phyloP scores from a whole-genome alignment of 1,140 invertebrate genomes.

The Pseudomyrmex cubaensis region DNA sequence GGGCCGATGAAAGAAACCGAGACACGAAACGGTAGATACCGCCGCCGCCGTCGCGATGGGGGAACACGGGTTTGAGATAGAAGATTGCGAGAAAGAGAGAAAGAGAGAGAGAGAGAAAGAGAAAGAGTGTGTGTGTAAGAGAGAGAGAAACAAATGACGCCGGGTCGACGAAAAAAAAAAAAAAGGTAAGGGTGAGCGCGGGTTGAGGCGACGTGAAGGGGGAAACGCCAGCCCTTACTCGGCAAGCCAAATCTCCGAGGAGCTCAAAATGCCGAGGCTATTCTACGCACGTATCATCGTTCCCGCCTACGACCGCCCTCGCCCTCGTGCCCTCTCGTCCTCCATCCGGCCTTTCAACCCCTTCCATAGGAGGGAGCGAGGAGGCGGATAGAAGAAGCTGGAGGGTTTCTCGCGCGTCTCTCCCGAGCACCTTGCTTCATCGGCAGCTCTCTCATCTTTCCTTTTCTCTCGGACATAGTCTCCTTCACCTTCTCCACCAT shows the following conservation, averaged over 20 bases:
- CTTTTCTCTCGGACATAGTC: not conserved
- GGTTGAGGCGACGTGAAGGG: not conserved
- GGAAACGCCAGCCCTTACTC: slow-evolving; percentile 55
- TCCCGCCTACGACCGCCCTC: slow-evolving; percentile 69
- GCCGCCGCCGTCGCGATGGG: slow-evolving; percentile 35
- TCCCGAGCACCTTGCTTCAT: not conserved
- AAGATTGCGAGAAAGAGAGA: slow-evolving; percentile 5
- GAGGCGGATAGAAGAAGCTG: not conserved
- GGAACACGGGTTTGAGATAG: slow-evolving; percentile 10
- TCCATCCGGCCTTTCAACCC: slow-evolving; percentile 56
- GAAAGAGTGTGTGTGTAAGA: too few species aligned
- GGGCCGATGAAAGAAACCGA: slow-evolving; percentile 46
- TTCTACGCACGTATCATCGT: slow-evolving; percentile 80
- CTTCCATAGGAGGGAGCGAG: slow-evolving; percentile 23
- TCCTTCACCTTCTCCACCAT: slow-evolving; percentile 48
- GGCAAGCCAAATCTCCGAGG: slow-evolving; percentile 79
- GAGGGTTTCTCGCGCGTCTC: slow-evolving; percentile 5
- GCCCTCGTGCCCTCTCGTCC: slow-evolving; percentile 58
- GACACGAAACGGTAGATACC: slow-evolving; percentile 43
- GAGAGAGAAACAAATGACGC: slow-evolving; percentile 29
- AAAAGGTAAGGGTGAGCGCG: not conserved
- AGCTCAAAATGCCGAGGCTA: slow-evolving; percentile 76
- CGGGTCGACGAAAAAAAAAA: slow-evolving; percentile 19
- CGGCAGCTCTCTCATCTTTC: slow-evolving; percentile 13
- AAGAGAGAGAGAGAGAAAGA: too few species aligned